Evolutionary conservation across 2,797 vertebrate species (phyloP).

Genomic region (Oreochromis mossambicus): DNA sequence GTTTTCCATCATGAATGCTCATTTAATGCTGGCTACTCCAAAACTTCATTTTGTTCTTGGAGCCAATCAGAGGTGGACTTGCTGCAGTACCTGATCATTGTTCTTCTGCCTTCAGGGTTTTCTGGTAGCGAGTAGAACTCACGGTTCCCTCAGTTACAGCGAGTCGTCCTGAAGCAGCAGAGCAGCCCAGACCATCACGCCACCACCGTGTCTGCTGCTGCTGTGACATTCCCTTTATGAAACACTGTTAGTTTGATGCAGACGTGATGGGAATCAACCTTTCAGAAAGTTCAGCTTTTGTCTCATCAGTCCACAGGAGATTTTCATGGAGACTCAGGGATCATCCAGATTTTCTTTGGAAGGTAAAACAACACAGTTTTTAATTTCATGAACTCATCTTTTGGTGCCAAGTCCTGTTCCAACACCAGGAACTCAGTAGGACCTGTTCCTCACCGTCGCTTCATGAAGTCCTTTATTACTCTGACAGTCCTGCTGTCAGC

Average conservation of each 20-base stretch:
- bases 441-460: neutral
- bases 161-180: neutral
- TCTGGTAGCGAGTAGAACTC: neutral
- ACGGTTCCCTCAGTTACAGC: neutral
- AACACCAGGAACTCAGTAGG: neutral
- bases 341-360: neutral
- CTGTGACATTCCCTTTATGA: neutral
- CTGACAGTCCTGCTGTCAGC: neutral
- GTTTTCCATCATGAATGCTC: neutral
- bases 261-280: neutral
- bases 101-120: neutral
- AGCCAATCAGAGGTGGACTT: neutral
- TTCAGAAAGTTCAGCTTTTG: neutral
- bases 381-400: neutral
- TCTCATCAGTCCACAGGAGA: neutral
- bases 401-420: neutral
- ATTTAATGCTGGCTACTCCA: neutral
- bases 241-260: neutral
- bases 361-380: neutral
- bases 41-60: neutral
- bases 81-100: neutral
- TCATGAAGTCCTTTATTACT: neutral
- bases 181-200: neutral
- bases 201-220: neutral
- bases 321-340: neutral